Conservation (phyloP, 1,140 invertebrate species). For the Andrena cerasifolii region DNA sequence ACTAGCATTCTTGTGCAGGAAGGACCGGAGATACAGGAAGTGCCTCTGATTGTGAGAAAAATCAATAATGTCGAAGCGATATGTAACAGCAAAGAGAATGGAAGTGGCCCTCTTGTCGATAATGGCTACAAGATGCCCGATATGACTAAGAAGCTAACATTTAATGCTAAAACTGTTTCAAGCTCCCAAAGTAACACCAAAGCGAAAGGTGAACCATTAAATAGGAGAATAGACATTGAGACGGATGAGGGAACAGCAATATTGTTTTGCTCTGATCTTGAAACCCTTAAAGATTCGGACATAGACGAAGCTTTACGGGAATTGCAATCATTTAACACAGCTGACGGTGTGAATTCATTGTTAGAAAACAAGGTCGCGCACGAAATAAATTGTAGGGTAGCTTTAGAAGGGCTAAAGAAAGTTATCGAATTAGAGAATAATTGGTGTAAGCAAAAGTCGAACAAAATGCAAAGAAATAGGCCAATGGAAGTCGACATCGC, state of each 20-base stretch:
- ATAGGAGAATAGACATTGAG: slow-evolving; percentile 65
- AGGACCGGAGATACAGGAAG: slow-evolving; percentile 86
- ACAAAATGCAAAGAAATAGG: slow-evolving; percentile 52
- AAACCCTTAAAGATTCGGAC: slow-evolving; percentile 73
- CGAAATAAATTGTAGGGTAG: slow-evolving; percentile 82
- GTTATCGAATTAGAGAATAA: slow-evolving; percentile 83
- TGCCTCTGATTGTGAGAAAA: slow-evolving; percentile 86
- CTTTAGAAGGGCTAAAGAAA: slow-evolving; percentile 81
- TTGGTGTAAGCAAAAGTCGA: slow-evolving; percentile 49
- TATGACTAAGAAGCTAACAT: slow-evolving; percentile 17
- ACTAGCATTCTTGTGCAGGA: slow-evolving; percentile 87
- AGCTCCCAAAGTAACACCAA: background rate
- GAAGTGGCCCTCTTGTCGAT: background rate
- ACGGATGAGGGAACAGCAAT: slow-evolving; percentile 71
- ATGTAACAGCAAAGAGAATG: slow-evolving; percentile 2
- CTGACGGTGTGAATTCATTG: slow-evolving; percentile 72
- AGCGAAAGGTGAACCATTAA: slow-evolving; percentile 25
- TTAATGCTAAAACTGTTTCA: background rate
- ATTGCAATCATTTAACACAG: slow-evolving; percentile 71
- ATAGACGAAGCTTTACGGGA: slow-evolving; percentile 74
- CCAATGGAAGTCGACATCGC: slow-evolving; percentile 24
- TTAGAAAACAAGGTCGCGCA: slow-evolving; percentile 79
- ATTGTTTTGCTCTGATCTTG: slow-evolving; percentile 67
- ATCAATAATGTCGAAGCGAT: slow-evolving; percentile 71
- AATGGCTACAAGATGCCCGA: slow-evolving; percentile 8